Conservation (phyloP, 2,113 vertebrate species). For the Paedocypris sp. region DNA sequence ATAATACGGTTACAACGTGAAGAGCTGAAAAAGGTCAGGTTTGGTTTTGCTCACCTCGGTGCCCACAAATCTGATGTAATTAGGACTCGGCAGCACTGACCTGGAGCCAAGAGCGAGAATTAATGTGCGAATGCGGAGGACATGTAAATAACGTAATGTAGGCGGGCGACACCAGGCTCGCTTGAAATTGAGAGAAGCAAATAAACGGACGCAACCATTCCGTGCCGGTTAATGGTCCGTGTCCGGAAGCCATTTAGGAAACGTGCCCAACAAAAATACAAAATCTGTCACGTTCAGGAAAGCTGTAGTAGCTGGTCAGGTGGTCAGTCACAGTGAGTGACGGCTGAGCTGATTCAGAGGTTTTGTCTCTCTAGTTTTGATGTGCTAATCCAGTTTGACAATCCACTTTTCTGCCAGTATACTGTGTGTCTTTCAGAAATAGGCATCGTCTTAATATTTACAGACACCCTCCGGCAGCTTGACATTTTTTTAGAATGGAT, state of each 20-base stretch:
- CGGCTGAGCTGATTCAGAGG: too few relatives aligned
- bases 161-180: too few relatives aligned
- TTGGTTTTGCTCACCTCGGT: slow-evolving; percentile 34
- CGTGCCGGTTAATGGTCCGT: neutral
- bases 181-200: neutral
- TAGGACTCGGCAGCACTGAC: neutral
- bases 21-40: slow-evolving; percentile 28
- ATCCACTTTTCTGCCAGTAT: too few relatives aligned
- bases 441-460: too few relatives aligned
- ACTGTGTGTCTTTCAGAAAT: too few relatives aligned
- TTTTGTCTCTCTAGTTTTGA: too few relatives aligned
- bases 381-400: too few relatives aligned
- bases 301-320: too few relatives aligned
- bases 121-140: neutral
- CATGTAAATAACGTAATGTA: neutral
- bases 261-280: neutral
- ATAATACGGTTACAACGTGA: neutral
- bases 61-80: slow-evolving; percentile 24
- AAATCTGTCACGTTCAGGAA: too few relatives aligned
- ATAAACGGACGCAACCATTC: neutral
- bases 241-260: neutral
- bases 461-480: too few relatives aligned
- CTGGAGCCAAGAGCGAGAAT: neutral
- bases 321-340: too few relatives aligned
- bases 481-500: too few relatives aligned